Percentiles rank a stretch among this genome's conserved stretches.
These are phyloP conservation scores for Megastigmus dorsalis DNA, from an alignment of 2,888 invertebrate species.

Conservation along the genomic window DNA sequence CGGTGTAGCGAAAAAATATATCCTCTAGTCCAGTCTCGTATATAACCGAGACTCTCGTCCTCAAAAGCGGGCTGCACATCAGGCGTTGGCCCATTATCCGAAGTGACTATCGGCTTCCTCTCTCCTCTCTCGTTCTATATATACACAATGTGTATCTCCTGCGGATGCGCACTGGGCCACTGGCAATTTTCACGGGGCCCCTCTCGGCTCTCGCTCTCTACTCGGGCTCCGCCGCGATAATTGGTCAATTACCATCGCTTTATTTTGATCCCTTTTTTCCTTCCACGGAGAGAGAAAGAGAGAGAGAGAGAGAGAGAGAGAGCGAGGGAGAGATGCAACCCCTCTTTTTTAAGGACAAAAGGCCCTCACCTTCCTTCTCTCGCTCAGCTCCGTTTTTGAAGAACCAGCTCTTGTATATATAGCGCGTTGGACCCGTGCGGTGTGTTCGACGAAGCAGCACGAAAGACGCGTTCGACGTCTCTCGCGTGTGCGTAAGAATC, in stretches of 20 bases:
- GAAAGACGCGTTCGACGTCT: too few relatives aligned
- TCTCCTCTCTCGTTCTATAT: background rate
- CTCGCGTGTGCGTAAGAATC: too few relatives aligned
- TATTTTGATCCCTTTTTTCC: conserved; percentile 30
- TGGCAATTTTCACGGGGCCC: conserved; percentile 53
- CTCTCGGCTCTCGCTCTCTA: background rate
- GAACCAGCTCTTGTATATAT: too few relatives aligned
- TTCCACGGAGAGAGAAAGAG: background rate
- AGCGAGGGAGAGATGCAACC: background rate
- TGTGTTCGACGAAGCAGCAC: too few relatives aligned
- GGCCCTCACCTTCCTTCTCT: background rate
- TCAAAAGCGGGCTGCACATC: background rate
- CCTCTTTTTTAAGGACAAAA: conserved; percentile 10
- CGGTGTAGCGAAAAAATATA: too few relatives aligned
- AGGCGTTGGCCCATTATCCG: conserved; percentile 25
- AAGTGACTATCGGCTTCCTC: conserved; percentile 22
- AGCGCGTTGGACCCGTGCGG: too few relatives aligned
- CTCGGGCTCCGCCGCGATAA: conserved; percentile 48
- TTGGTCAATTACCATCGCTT: conserved; percentile 56
- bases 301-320: too few relatives aligned
- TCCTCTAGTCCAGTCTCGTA: too few relatives aligned
- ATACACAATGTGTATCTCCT: too few relatives aligned
- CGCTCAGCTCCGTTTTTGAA: background rate
- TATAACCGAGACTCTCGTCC: too few relatives aligned
- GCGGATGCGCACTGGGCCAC: background rate